Evolutionary conservation across 1,140 invertebrate species (phyloP), one percentile per base, ranked within the genome.

Genomic region (Cataglyphis hispanica): DNA sequence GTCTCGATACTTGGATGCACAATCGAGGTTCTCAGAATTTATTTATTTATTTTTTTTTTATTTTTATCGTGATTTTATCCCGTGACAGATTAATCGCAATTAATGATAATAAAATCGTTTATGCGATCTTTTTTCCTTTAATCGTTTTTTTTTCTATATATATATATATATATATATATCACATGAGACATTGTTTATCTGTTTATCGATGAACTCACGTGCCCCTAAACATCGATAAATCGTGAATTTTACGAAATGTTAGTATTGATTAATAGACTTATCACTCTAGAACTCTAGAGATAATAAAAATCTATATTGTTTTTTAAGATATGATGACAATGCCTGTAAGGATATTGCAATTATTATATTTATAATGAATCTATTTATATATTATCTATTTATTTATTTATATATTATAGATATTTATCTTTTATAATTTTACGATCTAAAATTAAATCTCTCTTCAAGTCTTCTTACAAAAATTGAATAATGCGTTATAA

Each of bases 221-320:
- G 46, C 46, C 13, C 46, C 13, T 50, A 50, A 43, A 11, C 50
- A 4, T 58, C 2, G 53, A 75, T 85, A 75, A 69, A 46, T 16
- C 8, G 34, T 10, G 22, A 13, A 0, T 16, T 43, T n/a, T 11
- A 13, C 22, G 27, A 43, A 31, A 74, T 86, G 11, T 58, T 31
- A 61, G 83, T 86, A 77, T 89, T 66, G 61, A 69, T 70, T 58
- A 70, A 37, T 40, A 76, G 64, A 74, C 56, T 89, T 88, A 76
- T 88, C 61, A n/a, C n/a, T n/a, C n/a, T n/a, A n/a, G n/a, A 25
- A 11, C 0, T 2, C n/a, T 72, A 13, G 34, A 64, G 76, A 86
- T 87, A 89, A 13, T 25, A 10, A 4, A 10, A 69, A 58, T 40
- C 46, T 67, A 16, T 80, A 69, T 66, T 53, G 19, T 31, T 31